Evolutionary conservation across 2,888 invertebrate species (phyloP), one percentile per base, ranked within the genome.

Genomic region (Machimus atricapillus): DNA sequence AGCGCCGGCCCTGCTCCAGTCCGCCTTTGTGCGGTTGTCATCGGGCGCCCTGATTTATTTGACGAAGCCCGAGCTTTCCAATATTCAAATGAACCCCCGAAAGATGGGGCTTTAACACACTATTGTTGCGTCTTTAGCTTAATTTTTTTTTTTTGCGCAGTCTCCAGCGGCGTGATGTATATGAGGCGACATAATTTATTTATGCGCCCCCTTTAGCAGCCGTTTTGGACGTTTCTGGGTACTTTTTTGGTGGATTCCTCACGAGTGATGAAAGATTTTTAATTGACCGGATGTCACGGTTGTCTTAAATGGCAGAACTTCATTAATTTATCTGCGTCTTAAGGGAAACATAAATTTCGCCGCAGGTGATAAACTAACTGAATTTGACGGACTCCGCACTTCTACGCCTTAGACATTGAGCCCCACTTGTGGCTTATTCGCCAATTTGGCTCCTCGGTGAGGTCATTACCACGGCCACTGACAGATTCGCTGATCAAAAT

Each of bases 231-330:
- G 34, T 58, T 82, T 12, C 40, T 83, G 23, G 43, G 58, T 46
- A 37, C 19, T 83, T 73, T 83, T 66, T 40, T 31, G 34, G 40
- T 40, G 46, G 74, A 85, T 85, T 85, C 73, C 58, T 85, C 43
- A 19, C 27, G 27, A 43, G 73, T 85, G 85, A 85, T 43, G 85
- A 85, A 85, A 85, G 85, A 74, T 85, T 85, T 66, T 85, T 85
- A 85, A 85, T 85, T 85, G 85, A 85, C 85, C 85, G 85, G 85
- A 85, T 85, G 85, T 74, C 40, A 85, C 46, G 85, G 85, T 74
- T 85, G 85, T 85, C 85, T 46, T 58, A 58, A 58, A 82, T 66
- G 82, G 52, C n/a, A 43, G 31, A 19, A 74, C 43, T 74, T 85
- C 73, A 85, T 85, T 85, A 34, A 12, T 58, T 82, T 82, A 43